These are phyloP conservation scores for Pseudomyrmex concolor DNA, from an alignment of 1,140 invertebrate species.

Conservation along the genomic window DNA sequence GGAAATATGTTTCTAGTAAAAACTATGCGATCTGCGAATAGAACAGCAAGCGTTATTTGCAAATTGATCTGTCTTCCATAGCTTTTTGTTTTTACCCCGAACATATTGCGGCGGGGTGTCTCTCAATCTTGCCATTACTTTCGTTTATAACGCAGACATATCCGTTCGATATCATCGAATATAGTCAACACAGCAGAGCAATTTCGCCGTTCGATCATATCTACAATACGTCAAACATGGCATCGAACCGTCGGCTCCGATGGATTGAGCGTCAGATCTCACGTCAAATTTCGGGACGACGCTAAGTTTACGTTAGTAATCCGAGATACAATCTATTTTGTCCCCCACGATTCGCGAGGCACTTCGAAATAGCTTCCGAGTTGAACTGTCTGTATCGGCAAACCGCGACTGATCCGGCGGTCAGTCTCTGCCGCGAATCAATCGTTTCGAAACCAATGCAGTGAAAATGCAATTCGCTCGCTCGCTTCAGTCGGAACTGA, in stretches of 20 bases:
- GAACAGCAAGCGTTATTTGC: not conserved
- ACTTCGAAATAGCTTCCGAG: not conserved
- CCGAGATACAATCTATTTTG: slow-evolving; percentile 23
- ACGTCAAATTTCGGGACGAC: slow-evolving; percentile 6
- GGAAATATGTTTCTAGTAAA: not conserved
- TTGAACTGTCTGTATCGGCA: not conserved
- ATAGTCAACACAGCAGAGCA: slow-evolving; percentile 40
- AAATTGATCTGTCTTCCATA: slow-evolving; percentile 24
- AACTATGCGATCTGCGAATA: not conserved
- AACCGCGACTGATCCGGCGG: no score
- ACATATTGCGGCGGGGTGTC: slow-evolving; percentile 28
- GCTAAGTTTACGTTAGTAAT: slow-evolving; percentile 51
- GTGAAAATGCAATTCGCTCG: slow-evolving; percentile 5
- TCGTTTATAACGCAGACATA: slow-evolving; percentile 36
- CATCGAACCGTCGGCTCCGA: not conserved
- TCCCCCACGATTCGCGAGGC: slow-evolving; percentile 1
- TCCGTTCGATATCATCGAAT: slow-evolving; percentile 31
- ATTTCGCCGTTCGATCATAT: slow-evolving; percentile 40
- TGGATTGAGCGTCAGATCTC: slow-evolving; percentile 14
- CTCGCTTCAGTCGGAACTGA: not conserved
- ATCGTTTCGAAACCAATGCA: not conserved
- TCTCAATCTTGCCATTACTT: slow-evolving; percentile 35
- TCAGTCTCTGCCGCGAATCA: not conserved
- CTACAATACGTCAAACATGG: slow-evolving; percentile 45
- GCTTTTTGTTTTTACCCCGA: not conserved